phyloP scores from a whole-genome alignment of 2,888 invertebrate species.

The Lithophane socia region DNA sequence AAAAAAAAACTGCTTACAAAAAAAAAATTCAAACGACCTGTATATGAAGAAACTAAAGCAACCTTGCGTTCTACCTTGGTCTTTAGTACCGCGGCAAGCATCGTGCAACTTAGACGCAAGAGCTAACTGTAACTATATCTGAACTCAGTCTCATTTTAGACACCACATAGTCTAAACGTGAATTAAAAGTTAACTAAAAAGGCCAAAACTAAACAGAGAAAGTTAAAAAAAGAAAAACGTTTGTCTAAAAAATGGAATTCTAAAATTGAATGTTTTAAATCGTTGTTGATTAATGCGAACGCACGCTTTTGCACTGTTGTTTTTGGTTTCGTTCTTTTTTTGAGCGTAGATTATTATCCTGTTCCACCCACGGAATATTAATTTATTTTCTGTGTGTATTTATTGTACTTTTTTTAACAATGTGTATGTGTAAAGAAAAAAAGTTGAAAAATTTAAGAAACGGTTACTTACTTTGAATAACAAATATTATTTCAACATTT shows the following conservation, averaged over 20 bases:
- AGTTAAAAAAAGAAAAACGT: conserved; percentile 60
- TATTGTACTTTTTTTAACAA: neutral
- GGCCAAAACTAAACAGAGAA: conserved; percentile 57
- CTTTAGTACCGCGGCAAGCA: conserved; percentile 76
- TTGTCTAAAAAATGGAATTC: conserved; percentile 65
- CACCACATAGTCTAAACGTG: conserved; percentile 71
- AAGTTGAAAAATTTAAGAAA: neutral
- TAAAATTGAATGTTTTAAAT: conserved; percentile 64
- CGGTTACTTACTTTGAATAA: neutral
- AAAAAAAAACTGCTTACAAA: too few species aligned
- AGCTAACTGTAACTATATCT: conserved; percentile 69
- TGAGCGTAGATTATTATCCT: neutral
- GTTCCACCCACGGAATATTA: conserved; percentile 4
- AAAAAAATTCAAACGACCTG: conserved; percentile 59
- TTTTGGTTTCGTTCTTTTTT: conserved; percentile 31
- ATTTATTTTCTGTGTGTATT: neutral
- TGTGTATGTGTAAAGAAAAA: neutral
- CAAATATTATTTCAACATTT: neutral
- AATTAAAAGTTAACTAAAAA: conserved; percentile 59
- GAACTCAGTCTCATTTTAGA: conserved; percentile 65
- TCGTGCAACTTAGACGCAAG: conserved; percentile 68
- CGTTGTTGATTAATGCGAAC: conserved; percentile 54
- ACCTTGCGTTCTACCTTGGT: conserved; percentile 70
- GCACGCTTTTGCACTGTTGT: conserved; percentile 65
- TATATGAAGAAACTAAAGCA: conserved; percentile 68